phyloP scores from a whole-genome alignment of 2,113 vertebrate genomes.

The Clarias gariepinus region DNA sequence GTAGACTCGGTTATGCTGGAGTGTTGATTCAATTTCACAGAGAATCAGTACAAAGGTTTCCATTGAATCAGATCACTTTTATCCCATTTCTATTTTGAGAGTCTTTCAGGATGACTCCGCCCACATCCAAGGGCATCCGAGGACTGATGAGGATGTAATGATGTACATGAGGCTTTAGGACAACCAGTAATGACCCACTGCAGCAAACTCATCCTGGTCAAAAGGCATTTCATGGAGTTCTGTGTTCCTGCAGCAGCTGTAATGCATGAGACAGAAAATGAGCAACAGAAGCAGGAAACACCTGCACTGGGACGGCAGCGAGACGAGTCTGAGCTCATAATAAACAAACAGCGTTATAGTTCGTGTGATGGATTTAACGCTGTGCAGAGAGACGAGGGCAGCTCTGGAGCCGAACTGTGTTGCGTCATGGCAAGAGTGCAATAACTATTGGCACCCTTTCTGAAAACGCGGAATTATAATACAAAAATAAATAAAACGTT shows the following conservation, averaged over 20 bases:
- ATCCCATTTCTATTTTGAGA: background rate
- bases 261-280: background rate
- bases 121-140: background rate
- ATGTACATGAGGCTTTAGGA: background rate
- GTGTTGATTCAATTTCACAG: background rate
- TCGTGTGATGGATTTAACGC: background rate
- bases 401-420: background rate
- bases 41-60: background rate
- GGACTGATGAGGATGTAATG: background rate
- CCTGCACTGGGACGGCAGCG: background rate
- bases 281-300: background rate
- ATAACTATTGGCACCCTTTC: background rate
- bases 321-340: background rate
- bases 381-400: background rate
- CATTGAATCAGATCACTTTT: background rate
- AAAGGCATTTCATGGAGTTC: background rate
- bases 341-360: background rate
- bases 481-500: no score
- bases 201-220: background rate
- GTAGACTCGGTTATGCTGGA: background rate
- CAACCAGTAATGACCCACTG: background rate
- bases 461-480: background rate
- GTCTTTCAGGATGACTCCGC: background rate
- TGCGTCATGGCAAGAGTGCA: background rate
- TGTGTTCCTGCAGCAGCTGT: background rate